These are phyloP conservation scores for Nasonia giraulti DNA, from an alignment of 1,140 invertebrate species.

Conservation along the genomic window DNA sequence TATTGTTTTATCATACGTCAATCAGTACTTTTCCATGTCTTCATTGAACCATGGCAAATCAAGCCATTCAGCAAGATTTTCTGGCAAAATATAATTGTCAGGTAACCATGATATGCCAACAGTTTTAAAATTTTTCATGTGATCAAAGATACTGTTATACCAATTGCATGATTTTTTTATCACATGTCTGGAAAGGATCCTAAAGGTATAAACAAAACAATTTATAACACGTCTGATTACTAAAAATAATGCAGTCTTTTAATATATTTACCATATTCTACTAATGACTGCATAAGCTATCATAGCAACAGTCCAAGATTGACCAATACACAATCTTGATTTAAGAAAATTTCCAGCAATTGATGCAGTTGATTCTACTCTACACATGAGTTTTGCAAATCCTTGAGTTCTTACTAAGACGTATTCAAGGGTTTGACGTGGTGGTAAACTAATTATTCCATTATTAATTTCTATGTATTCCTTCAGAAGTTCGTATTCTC, in stretches of 20 bases:
- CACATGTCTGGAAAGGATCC: slow-evolving; percentile 71
- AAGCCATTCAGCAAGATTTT: slow-evolving; percentile 74
- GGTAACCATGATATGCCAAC: slow-evolving; percentile 75
- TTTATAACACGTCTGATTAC: slow-evolving; percentile 1
- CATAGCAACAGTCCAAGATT: slow-evolving; percentile 75
- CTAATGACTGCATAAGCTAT: slow-evolving; percentile 76
- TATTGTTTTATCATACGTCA: background rate
- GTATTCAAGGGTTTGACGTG: slow-evolving; percentile 77
- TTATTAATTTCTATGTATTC: slow-evolving; percentile 66
- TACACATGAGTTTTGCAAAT: slow-evolving; percentile 76
- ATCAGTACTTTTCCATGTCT: slow-evolving; percentile 56
- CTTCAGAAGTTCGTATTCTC: slow-evolving; percentile 66
- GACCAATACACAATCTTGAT: slow-evolving; percentile 74
- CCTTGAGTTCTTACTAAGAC: slow-evolving; percentile 75
- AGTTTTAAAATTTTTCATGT: slow-evolving; percentile 66
- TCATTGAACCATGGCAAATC: slow-evolving; percentile 72
- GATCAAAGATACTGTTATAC: slow-evolving; percentile 73
- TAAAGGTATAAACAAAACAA: slow-evolving; percentile 49
- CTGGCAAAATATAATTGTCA: slow-evolving; percentile 69
- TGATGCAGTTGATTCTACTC: slow-evolving; percentile 72
- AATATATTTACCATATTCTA: slow-evolving; percentile 75
- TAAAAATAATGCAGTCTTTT: background rate
- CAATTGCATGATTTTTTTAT: slow-evolving; percentile 74
- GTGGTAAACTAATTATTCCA: slow-evolving; percentile 70
- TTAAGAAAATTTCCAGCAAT: slow-evolving; percentile 74